Evolutionary conservation across 2,888 invertebrate genomes (phyloP), one percentile per base, ranked within the genome.

Genomic region (Hydrotaea diabolus): DNA sequence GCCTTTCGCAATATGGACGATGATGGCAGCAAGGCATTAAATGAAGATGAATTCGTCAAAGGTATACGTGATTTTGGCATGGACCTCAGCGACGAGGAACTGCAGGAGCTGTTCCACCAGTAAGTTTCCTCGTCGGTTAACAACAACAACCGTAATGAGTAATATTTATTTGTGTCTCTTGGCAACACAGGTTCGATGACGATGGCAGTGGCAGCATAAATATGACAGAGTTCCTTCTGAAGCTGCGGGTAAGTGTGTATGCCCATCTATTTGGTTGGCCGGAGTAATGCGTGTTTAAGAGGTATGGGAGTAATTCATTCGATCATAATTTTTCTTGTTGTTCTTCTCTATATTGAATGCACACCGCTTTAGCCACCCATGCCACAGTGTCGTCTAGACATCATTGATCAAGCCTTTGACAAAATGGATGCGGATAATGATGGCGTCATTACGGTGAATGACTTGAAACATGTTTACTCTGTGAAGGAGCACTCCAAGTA

Each of bases 1-100:
- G 93, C 96, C 87, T 98, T 99, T 92, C 95, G 97, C 80, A 94
- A 96, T 77, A 97, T 98, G 96, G 98, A 99, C 91, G 97, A 98
- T 86, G 98, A 99, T 91, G 97, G 96, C 55, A 98, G 96, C 93
- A 96, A 96, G 91, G 94, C 95, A 74, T 91, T 99, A 85, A 97
- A 95, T 89, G 93, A 94, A 86, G 96, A 96, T 49, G 98, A 99
- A 92, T 98, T 99, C 91, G 90, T 93, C 15, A 94, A 95, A 85
- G 98, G 98, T 2, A 93, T 98, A 86, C 93, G 93, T 84, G 97
- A 98, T 87, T 95, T 95, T 39, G 98, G 97, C 0, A 90, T 98
- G 86, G 95, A 95, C 13, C 91, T 97, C 21, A 93, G 93, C 17
- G 93, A 94, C 0, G 95, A 90, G 43, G 92, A 92, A 87, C 90